Evolutionary conservation across 2,113 vertebrate genomes (phyloP).

Genomic region (Mustelus asterias): DNA sequence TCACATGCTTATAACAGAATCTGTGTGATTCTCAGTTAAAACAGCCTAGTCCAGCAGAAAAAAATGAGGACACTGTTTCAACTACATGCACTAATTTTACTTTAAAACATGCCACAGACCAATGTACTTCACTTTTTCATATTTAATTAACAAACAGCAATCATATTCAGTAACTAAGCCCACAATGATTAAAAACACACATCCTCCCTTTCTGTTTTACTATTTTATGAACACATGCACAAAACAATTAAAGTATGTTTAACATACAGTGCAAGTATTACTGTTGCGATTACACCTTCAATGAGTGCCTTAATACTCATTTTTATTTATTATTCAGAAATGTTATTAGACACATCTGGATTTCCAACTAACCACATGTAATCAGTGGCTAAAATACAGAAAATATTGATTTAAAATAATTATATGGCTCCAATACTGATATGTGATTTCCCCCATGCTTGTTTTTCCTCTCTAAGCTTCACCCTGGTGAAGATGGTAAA

Average conservation of each 20-base stretch:
- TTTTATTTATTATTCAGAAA: conserved; percentile 17
- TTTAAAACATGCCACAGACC: background rate
- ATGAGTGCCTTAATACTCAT: background rate
- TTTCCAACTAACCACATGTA: background rate
- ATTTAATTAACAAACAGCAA: background rate
- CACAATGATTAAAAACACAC: background rate
- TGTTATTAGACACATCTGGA: background rate
- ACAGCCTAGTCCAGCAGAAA: background rate
- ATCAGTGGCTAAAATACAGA: background rate
- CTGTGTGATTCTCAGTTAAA: background rate
- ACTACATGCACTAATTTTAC: too few relatives aligned
- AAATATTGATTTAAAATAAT: background rate
- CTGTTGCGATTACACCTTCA: background rate
- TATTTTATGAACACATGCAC: background rate
- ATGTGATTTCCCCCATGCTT: background rate
- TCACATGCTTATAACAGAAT: background rate
- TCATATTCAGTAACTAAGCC: background rate
- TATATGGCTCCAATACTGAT: background rate
- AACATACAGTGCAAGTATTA: background rate
- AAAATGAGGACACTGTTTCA: background rate
- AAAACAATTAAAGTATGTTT: background rate
- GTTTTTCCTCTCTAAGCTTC: background rate
- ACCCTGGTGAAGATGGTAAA: background rate
- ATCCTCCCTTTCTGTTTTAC: background rate
- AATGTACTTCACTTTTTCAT: background rate